Evolutionary conservation across 2,888 invertebrate species (phyloP).

Genomic region (Chromoteleia sp.): DNA sequence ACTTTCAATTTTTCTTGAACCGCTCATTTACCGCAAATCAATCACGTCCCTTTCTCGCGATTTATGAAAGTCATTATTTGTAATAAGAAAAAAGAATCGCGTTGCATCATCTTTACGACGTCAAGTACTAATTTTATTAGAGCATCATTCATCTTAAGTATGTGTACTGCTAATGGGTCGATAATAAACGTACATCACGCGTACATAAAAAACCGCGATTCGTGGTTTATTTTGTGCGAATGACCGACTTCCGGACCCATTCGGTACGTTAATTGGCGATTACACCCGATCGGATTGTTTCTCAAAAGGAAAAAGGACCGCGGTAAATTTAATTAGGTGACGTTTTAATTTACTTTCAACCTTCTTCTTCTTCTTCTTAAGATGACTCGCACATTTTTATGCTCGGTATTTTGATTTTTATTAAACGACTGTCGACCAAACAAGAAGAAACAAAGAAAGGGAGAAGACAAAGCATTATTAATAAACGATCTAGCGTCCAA

Average conservation of each 20-base stretch:
- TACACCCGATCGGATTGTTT: slow-evolving; percentile 47
- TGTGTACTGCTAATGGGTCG: slow-evolving; percentile 29
- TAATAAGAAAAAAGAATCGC: too few species aligned
- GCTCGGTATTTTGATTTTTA: slow-evolving; percentile 28
- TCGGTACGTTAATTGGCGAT: slow-evolving; percentile 58
- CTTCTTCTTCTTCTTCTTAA: slow-evolving; percentile 28
- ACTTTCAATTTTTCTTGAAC: too few species aligned
- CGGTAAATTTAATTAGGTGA: slow-evolving; percentile 67
- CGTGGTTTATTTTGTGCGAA: slow-evolving; percentile 55
- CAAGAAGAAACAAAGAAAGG: slow-evolving; percentile 5
- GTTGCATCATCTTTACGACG: not conserved
- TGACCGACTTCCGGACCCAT: slow-evolving; percentile 53
- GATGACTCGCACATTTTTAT: slow-evolving; percentile 52
- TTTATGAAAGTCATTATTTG: too few species aligned
- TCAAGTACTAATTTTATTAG: slow-evolving; percentile 27
- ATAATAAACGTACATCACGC: slow-evolving; percentile 26
- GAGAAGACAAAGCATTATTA: too few species aligned
- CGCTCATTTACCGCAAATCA: too few species aligned
- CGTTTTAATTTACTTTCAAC: slow-evolving; percentile 54
- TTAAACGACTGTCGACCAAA: slow-evolving; percentile 6
- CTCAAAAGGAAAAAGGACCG: slow-evolving; percentile 37
- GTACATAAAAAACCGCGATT: slow-evolving; percentile 31
- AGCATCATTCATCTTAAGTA: slow-evolving; percentile 15
- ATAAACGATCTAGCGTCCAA: slow-evolving; percentile 13
- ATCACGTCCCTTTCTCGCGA: too few species aligned